These are phyloP conservation scores for Onychostruthus taczanowskii DNA, from an alignment of 2,113 vertebrate species.

Conservation along the genomic window DNA sequence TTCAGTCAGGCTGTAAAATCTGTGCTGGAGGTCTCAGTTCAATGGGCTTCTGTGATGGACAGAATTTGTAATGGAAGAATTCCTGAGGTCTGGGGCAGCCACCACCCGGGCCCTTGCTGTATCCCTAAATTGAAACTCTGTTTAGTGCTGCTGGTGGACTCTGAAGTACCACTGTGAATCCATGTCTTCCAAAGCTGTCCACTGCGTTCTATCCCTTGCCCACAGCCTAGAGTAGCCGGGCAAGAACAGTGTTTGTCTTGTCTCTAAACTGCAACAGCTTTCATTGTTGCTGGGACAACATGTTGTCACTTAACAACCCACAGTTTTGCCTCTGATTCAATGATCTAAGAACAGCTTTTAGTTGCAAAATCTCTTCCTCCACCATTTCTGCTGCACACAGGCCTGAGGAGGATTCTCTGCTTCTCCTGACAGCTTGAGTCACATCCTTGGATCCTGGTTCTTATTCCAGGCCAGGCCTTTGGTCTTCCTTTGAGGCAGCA, in stretches of 20 bases:
- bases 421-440: not conserved
- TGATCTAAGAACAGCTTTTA: not conserved
- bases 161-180: not conserved
- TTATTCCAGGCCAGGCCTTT: not conserved
- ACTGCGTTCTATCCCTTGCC: not conserved
- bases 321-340: not conserved
- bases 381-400: not conserved
- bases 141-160: not conserved
- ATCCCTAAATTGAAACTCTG: not conserved
- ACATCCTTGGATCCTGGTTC: not conserved
- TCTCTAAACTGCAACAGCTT: not conserved
- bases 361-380: not conserved
- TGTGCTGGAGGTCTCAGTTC: not conserved
- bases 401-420: not conserved
- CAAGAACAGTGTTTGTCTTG: not conserved
- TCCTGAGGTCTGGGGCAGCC: not conserved
- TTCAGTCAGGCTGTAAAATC: not conserved
- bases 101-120: accelerated
- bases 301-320: not conserved
- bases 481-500: not conserved
- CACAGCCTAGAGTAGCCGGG: not conserved
- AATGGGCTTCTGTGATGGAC: not conserved
- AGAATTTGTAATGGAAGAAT: not conserved
- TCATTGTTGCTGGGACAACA: not conserved
- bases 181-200: not conserved